Base-by-base conservation (phyloP, 2,113 vertebrate genomes). In the Arvicanthis niloticus region DNA sequence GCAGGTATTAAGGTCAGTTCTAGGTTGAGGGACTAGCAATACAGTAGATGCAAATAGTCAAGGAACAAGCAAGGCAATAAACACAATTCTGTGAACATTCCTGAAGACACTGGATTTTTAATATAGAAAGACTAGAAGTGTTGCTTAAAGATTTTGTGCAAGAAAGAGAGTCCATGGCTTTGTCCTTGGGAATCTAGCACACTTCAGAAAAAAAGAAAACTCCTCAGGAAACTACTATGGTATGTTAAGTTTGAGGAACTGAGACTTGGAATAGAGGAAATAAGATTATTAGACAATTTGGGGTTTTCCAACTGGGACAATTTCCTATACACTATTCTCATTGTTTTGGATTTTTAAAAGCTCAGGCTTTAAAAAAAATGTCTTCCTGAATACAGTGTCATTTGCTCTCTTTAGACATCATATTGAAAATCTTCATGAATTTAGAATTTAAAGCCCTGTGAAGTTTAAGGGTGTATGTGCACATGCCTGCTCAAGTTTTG, bases 161-260 rank as follows among this genome's bases (percentile, higher is more conserved):
- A 21, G 7, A 86, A 70, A 58, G 37, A 85, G 26, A 88, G 91
- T 37, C 42, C 29, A 70, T 68, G 91, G 7, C 80, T 95, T 91
- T 94, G n/a, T 45, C 53, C 40, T 92, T 58, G n/a, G n/a, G 26
- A 92, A n/a, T 75, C 5, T 56, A 58, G 51, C 10, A 58, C 80
- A 80, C 91, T 82, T 94, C 1, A n/a, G 45, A 31, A 12, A 34
- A 84, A 51, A 68, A 81, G 45, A 48, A 92, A 84, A 68, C 82
- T 56, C 37, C 65, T 73, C 31, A 45, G 67, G 67, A 92, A 34
- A 29, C 31, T 82, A 3, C 70, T 90, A 58, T 1, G 13, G 2
- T 91, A 58, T 88, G 65, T 87, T 94, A 95, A 92, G 29, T 15
- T 93, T 58, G 68, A 88, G 53, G 60, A 90, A 94, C 73, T 34